Evolutionary conservation across 2,888 invertebrate genomes (phyloP).

Genomic region (Monoplex corrugatus): DNA sequence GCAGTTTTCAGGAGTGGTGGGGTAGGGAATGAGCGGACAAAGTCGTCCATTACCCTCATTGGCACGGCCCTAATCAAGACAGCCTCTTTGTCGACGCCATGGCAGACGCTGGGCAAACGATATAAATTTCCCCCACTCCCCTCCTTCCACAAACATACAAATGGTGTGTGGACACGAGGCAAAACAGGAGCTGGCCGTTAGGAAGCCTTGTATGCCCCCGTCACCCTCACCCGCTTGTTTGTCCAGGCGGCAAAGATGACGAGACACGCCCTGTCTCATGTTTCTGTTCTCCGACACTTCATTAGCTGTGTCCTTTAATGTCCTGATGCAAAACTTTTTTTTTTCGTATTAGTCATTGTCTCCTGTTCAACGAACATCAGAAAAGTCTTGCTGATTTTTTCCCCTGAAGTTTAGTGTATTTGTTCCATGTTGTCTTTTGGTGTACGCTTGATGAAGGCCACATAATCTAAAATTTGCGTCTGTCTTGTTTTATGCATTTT

Average conservation of each 20-base stretch:
- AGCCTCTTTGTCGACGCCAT: slow-evolving; percentile 21
- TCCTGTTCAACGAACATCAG: too few relatives aligned
- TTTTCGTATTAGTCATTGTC: too few relatives aligned
- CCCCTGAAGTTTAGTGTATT: too few relatives aligned
- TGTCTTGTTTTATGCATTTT: too few relatives aligned
- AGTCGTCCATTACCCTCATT: slow-evolving; percentile 30
- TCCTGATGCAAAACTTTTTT: too few relatives aligned
- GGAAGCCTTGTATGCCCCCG: background rate
- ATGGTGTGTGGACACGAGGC: slow-evolving; percentile 15
- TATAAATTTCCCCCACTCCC: slow-evolving; percentile 45
- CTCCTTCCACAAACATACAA: slow-evolving; percentile 43
- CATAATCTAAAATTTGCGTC: too few relatives aligned
- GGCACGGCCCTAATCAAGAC: slow-evolving; percentile 42
- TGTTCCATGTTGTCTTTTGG: too few relatives aligned
- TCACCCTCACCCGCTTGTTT: background rate
- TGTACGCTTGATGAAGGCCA: too few relatives aligned
- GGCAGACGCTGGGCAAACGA: slow-evolving; percentile 42
- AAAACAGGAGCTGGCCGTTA: slow-evolving; percentile 23
- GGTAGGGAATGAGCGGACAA: background rate
- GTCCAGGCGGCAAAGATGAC: background rate
- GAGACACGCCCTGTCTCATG: background rate
- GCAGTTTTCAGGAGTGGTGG: background rate
- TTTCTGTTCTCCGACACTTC: slow-evolving; percentile 2
- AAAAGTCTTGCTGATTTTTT: too few relatives aligned
- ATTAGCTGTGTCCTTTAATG: too few relatives aligned